phyloP scores from a whole-genome alignment of 2,113 vertebrate species.

The Trichechus manatus region DNA sequence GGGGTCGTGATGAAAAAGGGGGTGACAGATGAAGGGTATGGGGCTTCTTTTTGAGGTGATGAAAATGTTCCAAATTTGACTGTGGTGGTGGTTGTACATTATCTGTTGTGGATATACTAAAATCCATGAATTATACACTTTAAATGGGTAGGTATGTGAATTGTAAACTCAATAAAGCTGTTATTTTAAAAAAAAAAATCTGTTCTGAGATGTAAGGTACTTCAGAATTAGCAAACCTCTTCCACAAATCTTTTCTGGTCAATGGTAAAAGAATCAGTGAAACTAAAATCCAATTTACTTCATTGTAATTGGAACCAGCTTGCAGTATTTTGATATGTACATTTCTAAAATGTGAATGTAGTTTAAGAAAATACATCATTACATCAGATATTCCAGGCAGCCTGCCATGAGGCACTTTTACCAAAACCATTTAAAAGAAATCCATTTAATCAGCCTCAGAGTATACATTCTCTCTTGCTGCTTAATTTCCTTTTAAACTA shows the following conservation, averaged over 20 bases:
- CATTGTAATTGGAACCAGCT: constrained; percentile 62
- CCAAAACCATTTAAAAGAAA: constrained; percentile 53
- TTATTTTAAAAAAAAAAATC: constrained; percentile 3
- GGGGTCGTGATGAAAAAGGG: background rate
- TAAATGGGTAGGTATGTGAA: background rate
- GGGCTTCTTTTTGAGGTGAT: background rate
- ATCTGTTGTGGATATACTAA: constrained; percentile 19
- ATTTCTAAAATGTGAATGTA: constrained; percentile 68
- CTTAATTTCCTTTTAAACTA: background rate
- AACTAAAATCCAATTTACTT: constrained; percentile 59
- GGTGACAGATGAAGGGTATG: background rate
- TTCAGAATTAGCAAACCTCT: constrained; percentile 47
- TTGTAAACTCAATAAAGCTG: constrained; percentile 42
- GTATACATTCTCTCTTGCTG: constrained; percentile 29
- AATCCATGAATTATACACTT: background rate
- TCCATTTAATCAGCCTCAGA: constrained; percentile 24
- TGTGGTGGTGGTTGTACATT: background rate
- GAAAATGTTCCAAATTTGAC: constrained; percentile 39
- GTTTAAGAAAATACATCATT: constrained; percentile 70
- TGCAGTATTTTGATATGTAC: constrained; percentile 65
- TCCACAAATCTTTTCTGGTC: constrained; percentile 61
- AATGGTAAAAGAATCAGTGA: constrained; percentile 46
- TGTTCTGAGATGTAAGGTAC: constrained; percentile 40
- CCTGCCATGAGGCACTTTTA: constrained; percentile 54
- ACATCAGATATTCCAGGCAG: constrained; percentile 78